phyloP scores from a whole-genome alignment of 2,797 vertebrate species.

The Cynodonichthys magdalenae region DNA sequence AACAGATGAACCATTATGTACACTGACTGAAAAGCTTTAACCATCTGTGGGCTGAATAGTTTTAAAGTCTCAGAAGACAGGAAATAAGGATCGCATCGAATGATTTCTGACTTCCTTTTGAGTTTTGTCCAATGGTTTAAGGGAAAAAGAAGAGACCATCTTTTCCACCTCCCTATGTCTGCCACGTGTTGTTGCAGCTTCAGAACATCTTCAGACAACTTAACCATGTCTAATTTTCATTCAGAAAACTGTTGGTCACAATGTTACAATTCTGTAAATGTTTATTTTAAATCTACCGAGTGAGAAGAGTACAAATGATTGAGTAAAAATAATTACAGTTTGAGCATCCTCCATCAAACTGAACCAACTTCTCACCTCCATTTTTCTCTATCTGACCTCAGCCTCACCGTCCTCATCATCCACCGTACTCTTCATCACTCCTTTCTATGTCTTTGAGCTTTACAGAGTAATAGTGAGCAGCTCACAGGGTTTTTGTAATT shows the following conservation, averaged over 20 bases:
- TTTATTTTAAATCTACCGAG: background rate
- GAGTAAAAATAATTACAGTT: background rate
- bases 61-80: conserved; percentile 52
- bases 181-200: conserved; percentile 62
- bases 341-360: conserved; percentile 7
- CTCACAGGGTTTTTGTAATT: conserved; percentile 74
- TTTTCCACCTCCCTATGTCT: conserved; percentile 28
- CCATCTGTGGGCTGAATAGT: conserved; percentile 50
- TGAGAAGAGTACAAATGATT: background rate
- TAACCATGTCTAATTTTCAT: conserved; percentile 19
- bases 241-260: conserved; percentile 46
- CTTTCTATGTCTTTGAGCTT: conserved; percentile 42
- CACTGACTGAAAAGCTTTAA: conserved; percentile 44
- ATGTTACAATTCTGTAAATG: background rate
- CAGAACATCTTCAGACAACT: conserved; percentile 27
- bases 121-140: conserved; percentile 63
- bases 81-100: conserved; percentile 61
- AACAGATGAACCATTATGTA: conserved; percentile 55
- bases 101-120: conserved; percentile 70
- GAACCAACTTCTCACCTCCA: background rate
- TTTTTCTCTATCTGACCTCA: background rate
- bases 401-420: background rate
- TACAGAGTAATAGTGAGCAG: conserved; percentile 69
- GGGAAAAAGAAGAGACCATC: conserved; percentile 62
- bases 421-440: conserved; percentile 18